Conservation (phyloP, 2,797 vertebrate genomes). For the Potorous gilbertii region DNA sequence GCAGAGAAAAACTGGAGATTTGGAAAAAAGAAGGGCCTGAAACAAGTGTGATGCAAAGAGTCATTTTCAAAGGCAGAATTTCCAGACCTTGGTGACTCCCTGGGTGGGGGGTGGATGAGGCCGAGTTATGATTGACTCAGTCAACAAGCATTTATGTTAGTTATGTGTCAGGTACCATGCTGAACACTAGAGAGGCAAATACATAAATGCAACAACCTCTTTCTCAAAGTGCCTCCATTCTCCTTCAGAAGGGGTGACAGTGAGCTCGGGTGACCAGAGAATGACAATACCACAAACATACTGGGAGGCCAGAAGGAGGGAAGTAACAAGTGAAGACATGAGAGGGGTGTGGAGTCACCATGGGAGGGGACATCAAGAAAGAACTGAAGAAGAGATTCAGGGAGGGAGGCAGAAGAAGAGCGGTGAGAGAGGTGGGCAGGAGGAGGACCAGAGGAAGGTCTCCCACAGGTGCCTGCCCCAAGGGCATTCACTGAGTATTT, state of each 20-base stretch:
- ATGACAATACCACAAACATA: neutral
- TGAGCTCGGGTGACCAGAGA: neutral
- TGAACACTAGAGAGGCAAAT: neutral
- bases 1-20: neutral
- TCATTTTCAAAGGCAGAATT: neutral
- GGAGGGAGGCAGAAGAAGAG: too few species aligned
- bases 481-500: neutral
- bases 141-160: neutral
- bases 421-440: neutral
- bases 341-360: neutral
- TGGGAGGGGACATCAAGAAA: neutral
- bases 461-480: neutral
- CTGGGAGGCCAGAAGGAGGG: neutral
- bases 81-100: neutral
- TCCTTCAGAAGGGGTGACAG: neutral
- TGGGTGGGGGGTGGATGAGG: neutral
- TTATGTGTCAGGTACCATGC: neutral
- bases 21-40: neutral
- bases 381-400: neutral
- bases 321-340: neutral
- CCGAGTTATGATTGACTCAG: neutral
- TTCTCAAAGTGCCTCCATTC: neutral
- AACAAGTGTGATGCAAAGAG: neutral
- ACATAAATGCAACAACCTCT: neutral
- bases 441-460: neutral